A percentile compares a stretch with the other conserved stretches of the same genome.
phyloP scores from a whole-genome alignment of 2,888 invertebrate species.

The Epinotia ramella region DNA sequence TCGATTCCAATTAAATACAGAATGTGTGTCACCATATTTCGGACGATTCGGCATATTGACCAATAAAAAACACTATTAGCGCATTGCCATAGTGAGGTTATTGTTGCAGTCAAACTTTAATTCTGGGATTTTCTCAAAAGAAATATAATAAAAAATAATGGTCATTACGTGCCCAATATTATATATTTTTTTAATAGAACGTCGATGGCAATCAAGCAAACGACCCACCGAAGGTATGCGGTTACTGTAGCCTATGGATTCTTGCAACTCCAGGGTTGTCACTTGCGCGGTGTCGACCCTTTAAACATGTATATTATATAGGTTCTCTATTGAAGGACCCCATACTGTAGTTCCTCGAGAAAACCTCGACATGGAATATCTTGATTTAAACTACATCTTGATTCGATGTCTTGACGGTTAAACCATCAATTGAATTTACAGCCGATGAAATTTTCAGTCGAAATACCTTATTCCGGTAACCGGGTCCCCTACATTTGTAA shows the following conservation, averaged over 20 bases:
- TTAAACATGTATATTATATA: too few relatives aligned
- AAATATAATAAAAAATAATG: not conserved
- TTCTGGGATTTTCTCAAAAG: not conserved
- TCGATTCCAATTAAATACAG: constrained; percentile 11
- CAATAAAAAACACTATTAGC: constrained; percentile 24
- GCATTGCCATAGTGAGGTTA: constrained; percentile 27
- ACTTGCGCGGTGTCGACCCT: too few relatives aligned
- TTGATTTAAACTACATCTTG: too few relatives aligned
- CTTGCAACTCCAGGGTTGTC: too few relatives aligned
- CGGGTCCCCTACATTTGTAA: not conserved
- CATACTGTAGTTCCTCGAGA: too few relatives aligned
- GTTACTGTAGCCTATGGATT: too few relatives aligned
- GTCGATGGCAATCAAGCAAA: too few relatives aligned
- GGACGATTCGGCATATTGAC: constrained; percentile 21
- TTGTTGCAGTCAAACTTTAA: constrained; percentile 29
- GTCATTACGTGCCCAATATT: too few relatives aligned
- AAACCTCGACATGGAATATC: too few relatives aligned
- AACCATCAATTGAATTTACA: not conserved
- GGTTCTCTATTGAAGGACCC: too few relatives aligned
- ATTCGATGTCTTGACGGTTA: not conserved
- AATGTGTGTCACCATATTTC: constrained; percentile 32
- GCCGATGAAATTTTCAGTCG: not conserved
- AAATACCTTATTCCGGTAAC: not conserved
- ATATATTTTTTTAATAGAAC: too few relatives aligned
- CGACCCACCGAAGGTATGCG: too few relatives aligned